Conservation (phyloP, 2,797 vertebrate species). For the Chlorospingus semifuscus region DNA sequence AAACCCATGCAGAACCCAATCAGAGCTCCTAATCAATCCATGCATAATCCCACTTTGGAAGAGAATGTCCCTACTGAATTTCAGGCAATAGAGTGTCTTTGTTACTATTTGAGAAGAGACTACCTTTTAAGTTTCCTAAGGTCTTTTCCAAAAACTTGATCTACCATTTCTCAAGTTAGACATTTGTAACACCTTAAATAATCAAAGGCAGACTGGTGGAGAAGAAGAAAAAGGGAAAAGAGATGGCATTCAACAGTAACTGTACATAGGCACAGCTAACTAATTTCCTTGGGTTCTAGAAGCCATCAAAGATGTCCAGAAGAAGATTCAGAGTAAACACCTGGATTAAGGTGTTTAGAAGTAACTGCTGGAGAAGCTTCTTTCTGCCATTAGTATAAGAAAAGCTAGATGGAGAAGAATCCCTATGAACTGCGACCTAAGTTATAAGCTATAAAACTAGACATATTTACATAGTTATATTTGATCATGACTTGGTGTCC, state of each 20-base stretch:
- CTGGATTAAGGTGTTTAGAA: not conserved
- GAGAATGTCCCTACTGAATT: not conserved
- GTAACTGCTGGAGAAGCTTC: not conserved
- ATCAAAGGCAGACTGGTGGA: not conserved
- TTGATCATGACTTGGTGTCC: not conserved
- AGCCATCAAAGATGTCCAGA: not conserved
- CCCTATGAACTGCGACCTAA: not conserved
- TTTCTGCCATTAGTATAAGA: not conserved
- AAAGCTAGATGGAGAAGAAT: not conserved
- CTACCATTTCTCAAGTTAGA: not conserved
- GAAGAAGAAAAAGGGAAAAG: not conserved
- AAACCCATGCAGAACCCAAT: not conserved
- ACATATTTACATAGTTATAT: not conserved
- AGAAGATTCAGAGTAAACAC: not conserved
- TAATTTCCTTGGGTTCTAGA: not conserved
- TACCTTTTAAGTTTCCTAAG: not conserved
- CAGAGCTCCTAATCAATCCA: not conserved
- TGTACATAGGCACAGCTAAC: not conserved
- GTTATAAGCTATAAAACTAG: not conserved
- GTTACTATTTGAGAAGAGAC: not conserved
- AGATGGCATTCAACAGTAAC: not conserved
- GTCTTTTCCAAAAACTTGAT: not conserved
- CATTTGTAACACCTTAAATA: not conserved
- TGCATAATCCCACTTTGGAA: not conserved
- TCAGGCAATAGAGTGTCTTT: not conserved